phyloP scores from a whole-genome alignment of 1,140 invertebrate genomes.

The Caerostris darwini region DNA sequence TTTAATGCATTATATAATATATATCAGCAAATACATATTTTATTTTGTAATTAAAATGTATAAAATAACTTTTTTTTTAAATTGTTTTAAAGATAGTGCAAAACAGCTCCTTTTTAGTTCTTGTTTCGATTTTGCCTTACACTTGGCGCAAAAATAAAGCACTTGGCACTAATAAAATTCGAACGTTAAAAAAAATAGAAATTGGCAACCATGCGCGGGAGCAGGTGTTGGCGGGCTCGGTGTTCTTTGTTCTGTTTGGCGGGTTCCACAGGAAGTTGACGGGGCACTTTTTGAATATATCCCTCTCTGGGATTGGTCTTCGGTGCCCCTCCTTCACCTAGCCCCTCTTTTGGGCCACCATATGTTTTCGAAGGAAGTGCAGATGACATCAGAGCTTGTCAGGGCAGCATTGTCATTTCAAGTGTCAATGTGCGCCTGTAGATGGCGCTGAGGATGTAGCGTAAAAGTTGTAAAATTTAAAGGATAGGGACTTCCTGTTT shows the following conservation, averaged over 20 bases:
- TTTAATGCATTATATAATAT: too few species aligned
- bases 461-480: constrained; percentile 67
- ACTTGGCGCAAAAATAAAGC: not conserved
- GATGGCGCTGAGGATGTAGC: constrained; percentile 37
- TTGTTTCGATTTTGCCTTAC: not conserved
- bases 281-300: constrained; percentile 67
- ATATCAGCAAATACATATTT: too few species aligned
- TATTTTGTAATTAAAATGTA: too few species aligned
- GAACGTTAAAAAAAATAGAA: constrained; percentile 9
- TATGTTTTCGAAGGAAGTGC: constrained; percentile 72
- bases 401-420: constrained; percentile 47
- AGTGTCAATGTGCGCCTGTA: not conserved
- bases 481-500: constrained; percentile 46
- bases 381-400: constrained; percentile 72
- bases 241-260: constrained; percentile 72
- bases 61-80: not conserved
- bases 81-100: not conserved
- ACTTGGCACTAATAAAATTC: not conserved
- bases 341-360: constrained; percentile 39
- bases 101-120: not conserved
- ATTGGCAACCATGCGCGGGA: constrained; percentile 72
- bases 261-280: constrained; percentile 76
- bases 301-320: constrained; percentile 62
- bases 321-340: constrained; percentile 70
- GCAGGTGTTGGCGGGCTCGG: constrained; percentile 76